A percentile compares a stretch with the other conserved stretches of the same genome.
phyloP scores from a whole-genome alignment of 2,888 invertebrate genomes.

The Ypsolopha sequella region DNA sequence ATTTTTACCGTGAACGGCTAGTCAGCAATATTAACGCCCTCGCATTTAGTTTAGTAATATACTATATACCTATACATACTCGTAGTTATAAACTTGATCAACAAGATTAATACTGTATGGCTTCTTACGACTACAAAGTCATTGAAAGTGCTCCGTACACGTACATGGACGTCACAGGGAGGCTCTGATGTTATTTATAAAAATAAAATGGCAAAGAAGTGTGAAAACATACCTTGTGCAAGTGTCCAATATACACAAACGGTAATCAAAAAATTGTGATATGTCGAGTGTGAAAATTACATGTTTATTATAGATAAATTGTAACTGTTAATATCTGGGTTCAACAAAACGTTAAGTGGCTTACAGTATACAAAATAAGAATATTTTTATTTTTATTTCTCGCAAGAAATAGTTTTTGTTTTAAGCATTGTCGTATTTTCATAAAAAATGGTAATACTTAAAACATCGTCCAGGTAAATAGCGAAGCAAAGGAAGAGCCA shows the following conservation, averaged over 20 bases:
- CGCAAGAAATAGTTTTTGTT: not conserved
- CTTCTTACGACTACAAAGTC: slow-evolving; percentile 41
- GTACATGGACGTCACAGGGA: slow-evolving; percentile 5
- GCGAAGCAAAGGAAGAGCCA: slow-evolving; percentile 50
- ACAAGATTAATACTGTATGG: slow-evolving; percentile 59
- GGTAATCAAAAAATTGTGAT: not conserved
- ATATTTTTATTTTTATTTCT: too few relatives aligned
- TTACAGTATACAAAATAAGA: too few relatives aligned
- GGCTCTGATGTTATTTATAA: not conserved
- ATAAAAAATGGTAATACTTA: not conserved
- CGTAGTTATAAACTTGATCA: slow-evolving; percentile 34
- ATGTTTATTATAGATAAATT: too few relatives aligned
- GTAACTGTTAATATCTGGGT: too few relatives aligned
- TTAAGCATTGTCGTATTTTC: not conserved
- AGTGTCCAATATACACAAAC: not conserved
- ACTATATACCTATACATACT: not conserved
- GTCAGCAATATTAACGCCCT: slow-evolving; percentile 1
- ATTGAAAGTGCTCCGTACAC: slow-evolving; percentile 24
- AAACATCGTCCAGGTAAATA: slow-evolving; percentile 10
- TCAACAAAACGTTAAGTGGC: too few relatives aligned
- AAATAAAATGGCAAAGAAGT: not conserved
- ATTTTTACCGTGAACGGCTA: not conserved
- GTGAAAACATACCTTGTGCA: not conserved
- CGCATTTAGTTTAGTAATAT: not conserved
- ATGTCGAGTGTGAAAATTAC: not conserved